These are phyloP conservation scores for Coptodon rendalli DNA, from an alignment of 2,113 vertebrate species.

Conservation along the genomic window DNA sequence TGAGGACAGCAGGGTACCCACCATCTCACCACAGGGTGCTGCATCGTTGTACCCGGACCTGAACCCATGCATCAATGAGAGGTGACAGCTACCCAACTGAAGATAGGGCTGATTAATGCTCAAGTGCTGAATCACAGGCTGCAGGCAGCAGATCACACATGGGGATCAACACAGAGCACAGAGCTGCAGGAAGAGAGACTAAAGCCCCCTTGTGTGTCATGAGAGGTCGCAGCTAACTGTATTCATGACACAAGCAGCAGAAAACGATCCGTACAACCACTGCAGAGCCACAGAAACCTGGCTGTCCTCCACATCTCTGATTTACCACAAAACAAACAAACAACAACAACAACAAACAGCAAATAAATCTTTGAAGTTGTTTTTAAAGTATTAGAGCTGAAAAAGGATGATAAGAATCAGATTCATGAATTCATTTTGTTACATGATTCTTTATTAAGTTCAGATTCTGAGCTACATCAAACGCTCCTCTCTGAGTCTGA, in stretches of 20 bases:
- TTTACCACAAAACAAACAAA: background rate
- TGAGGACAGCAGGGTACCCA: background rate
- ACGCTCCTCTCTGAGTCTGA: background rate
- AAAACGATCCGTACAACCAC: background rate
- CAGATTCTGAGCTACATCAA: background rate
- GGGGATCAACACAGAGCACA: background rate
- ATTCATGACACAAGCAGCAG: background rate
- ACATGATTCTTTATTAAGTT: background rate
- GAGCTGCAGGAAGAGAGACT: background rate
- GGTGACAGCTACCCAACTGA: background rate
- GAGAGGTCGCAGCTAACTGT: background rate
- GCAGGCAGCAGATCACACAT: background rate
- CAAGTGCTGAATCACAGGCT: background rate
- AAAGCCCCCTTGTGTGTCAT: background rate
- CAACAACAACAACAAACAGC: background rate
- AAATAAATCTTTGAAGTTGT: background rate
- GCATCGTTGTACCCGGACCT: background rate
- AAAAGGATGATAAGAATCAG: background rate
- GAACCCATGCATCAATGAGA: background rate
- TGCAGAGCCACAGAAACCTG: background rate
- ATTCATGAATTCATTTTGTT: background rate
- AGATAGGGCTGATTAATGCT: background rate
- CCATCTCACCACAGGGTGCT: background rate
- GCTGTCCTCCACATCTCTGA: background rate
- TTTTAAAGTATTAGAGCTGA: background rate